Conservation (phyloP, 2,888 invertebrate genomes). For the Agrochola lychnidis region DNA sequence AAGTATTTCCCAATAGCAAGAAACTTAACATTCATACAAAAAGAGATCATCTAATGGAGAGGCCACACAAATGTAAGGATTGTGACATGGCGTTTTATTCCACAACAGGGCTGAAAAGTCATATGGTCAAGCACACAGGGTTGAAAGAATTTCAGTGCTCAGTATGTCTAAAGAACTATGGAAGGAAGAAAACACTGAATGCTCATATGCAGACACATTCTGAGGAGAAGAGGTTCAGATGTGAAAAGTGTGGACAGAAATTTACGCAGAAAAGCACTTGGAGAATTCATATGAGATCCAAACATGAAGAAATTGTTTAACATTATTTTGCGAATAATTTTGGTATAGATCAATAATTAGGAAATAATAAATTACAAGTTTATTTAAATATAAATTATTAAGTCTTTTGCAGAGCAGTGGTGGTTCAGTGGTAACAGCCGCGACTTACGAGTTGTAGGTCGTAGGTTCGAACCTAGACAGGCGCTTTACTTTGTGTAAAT, state of each 20-base stretch:
- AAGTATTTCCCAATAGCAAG: constrained; percentile 65
- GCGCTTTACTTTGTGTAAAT: no score
- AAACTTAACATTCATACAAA: constrained; percentile 67
- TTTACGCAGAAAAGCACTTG: constrained; percentile 75
- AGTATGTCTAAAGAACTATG: constrained; percentile 75
- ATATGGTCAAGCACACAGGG: constrained; percentile 83
- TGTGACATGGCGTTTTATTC: constrained; percentile 66
- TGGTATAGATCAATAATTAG: background rate
- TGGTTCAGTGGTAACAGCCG: no score
- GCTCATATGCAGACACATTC: constrained; percentile 76
- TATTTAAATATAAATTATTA: no score
- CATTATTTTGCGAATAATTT: background rate
- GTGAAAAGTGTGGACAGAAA: constrained; percentile 57
- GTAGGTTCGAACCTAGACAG: no score
- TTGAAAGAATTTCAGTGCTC: constrained; percentile 80
- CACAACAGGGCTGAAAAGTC: constrained; percentile 77
- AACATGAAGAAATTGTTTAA: constrained; percentile 50
- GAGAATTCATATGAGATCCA: constrained; percentile 69
- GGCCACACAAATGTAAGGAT: constrained; percentile 60
- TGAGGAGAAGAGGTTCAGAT: constrained; percentile 63
- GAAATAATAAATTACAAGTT: background rate
- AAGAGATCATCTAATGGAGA: constrained; percentile 70
- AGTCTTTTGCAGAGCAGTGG: no score
- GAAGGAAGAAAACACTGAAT: constrained; percentile 77
- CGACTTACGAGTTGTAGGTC: no score